Evolutionary conservation across 2,888 invertebrate species (phyloP), one percentile per base, ranked within the genome.

Genomic region (Beris morrisii): DNA sequence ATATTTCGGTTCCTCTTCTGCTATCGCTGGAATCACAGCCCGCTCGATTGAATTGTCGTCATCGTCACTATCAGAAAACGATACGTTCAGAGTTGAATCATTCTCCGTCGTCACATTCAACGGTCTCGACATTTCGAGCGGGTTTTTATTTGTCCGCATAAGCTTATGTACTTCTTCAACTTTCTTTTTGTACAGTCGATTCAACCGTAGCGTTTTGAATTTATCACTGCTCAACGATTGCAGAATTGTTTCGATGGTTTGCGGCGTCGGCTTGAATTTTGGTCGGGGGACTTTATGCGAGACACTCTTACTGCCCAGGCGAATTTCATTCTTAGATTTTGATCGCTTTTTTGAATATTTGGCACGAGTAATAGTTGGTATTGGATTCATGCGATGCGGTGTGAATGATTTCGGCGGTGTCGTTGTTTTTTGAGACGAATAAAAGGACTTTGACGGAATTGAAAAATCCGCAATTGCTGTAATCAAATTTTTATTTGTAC

Each of bases 51-150:
- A 67, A 4, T 63, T 31, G 3, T 72, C 71, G 4, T 65, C 67
- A 28, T 50, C 58, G 5, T 64, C 70, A 30, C 61, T 44, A 43
- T 43, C 52, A 1, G 52, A 32, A 6, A 64, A 54, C 15, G 45
- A 50, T 15, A 56, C 56, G 4, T 55, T 54, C 9, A 44, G 44
- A 15, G 1, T 22, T 38, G 50, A 12, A 46, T 43, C 31, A 15
- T 50, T 5, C 5, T 5, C 45, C 4, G 12, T 12, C 3, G 30
- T 7, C 0, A 67, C 68, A 56, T 73, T 76, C 3, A 80, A 63
- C 0, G 79, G 79, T 5, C 75, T 74, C 0, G 79, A 79, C 77
- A 77, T 77, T 71, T 75, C 74, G 13, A 80, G 78, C 4, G 80
- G 78, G 75, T 79, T 75, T 43, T 72, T 69, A 11, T 73, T 75